Conservation (phyloP, 2,113 vertebrate genomes). For the Seriola dumerili region DNA sequence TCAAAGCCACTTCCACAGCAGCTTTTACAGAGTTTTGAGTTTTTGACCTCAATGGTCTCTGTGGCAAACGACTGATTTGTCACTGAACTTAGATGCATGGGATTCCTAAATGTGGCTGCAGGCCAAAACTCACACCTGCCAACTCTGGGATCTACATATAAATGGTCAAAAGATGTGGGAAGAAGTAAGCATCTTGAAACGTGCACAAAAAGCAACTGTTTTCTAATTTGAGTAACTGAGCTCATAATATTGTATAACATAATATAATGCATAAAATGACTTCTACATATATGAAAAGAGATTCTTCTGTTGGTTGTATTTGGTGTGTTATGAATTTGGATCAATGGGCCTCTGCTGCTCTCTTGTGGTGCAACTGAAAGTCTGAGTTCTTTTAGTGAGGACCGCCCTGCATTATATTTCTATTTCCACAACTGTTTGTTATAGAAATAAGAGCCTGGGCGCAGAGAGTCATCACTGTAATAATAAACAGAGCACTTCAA, state of each 20-base stretch:
- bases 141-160: not conserved
- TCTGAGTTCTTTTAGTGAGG: not conserved
- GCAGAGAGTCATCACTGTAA: not conserved
- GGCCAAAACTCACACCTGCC: not conserved
- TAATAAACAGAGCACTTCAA: not conserved
- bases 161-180: not conserved
- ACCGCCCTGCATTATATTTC: not conserved
- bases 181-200: not conserved
- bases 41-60: conserved; percentile 55
- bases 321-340: not conserved
- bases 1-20: conserved; percentile 44
- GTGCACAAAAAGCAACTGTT: not conserved
- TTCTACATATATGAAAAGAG: not conserved
- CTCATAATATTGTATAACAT: not conserved
- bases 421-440: not conserved
- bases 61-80: conserved; percentile 16
- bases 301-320: not conserved
- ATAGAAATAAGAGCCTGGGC: not conserved
- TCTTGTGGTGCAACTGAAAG: conserved; percentile 64
- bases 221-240: not conserved
- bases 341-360: conserved; percentile 65
- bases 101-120: conserved; percentile 10
- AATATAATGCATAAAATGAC: not conserved
- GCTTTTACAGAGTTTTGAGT: conserved; percentile 30
- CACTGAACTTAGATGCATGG: conserved; percentile 11